Evolutionary conservation across 2,888 invertebrate species (phyloP).

Genomic region (Esperia sulphurella): DNA sequence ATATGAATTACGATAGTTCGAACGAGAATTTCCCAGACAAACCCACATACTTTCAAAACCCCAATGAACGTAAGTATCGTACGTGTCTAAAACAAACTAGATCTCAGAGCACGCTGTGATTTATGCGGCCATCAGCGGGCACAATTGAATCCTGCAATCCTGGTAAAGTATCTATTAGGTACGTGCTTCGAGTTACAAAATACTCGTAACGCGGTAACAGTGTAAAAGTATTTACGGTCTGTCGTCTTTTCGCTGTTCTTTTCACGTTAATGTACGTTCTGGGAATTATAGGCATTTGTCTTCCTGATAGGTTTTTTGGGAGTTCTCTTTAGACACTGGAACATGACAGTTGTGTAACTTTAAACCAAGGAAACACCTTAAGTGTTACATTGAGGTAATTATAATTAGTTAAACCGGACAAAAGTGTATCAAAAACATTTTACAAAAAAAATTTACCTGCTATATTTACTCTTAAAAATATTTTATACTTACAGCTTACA

Average conservation of each 20-base stretch:
- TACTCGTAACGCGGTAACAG: constrained; percentile 11
- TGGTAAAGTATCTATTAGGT: constrained; percentile 57
- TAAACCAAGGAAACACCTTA: too few relatives aligned
- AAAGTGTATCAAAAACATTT: too few relatives aligned
- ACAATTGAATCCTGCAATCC: constrained; percentile 57
- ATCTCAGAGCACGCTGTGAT: constrained; percentile 32
- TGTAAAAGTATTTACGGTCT: constrained; percentile 34
- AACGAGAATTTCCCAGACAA: neutral
- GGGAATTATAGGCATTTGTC: constrained; percentile 12
- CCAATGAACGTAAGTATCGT: constrained; percentile 1
- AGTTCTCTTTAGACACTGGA: neutral
- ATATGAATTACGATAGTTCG: neutral
- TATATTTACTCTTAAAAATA: too few relatives aligned
- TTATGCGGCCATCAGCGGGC: constrained; percentile 51
- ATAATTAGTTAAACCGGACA: too few relatives aligned
- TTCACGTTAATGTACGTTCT: constrained; percentile 10
- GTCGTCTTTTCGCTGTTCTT: neutral
- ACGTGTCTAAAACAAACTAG: constrained; percentile 3
- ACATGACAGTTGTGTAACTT: too few relatives aligned
- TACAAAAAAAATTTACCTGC: too few relatives aligned
- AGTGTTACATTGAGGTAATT: too few relatives aligned
- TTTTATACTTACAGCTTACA: too few relatives aligned
- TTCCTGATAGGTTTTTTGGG: constrained; percentile 3
- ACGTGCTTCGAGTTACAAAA: constrained; percentile 35
- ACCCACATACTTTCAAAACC: neutral